Evolutionary conservation across 2,888 invertebrate species (phyloP), one percentile per base, ranked within the genome.

Genomic region (Coleophora flavipennella): DNA sequence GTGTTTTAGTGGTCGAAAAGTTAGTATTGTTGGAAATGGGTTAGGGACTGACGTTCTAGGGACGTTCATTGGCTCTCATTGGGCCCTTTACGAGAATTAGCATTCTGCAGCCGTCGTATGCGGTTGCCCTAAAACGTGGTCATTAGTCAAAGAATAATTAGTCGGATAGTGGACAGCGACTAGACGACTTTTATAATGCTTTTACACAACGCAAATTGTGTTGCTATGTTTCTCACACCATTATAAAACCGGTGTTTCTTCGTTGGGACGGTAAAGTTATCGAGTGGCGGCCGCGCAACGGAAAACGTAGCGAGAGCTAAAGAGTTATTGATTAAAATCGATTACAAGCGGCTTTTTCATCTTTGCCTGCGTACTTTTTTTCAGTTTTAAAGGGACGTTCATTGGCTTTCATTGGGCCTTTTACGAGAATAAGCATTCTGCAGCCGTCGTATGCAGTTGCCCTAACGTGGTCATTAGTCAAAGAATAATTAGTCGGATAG

Each of bases 21-120:
- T 58, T 56, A 42, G 49, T 49, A 37, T 55, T 53, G 48, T 58
- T 56, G 44, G 48, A 41, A 42, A 49, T 49, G 52, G 51, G 41
- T 12, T 34, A 20, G 20, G 20, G 20, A 6, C n/a, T n/a, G n/a
- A n/a, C 20, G 20, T 6, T 6, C 12, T 12, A n/a, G 38, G 36
- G 37, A 13, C 38, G 28, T 25, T 8, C 11, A 11, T 33, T 25
- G 31, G 31, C 13, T 25, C 31, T 39, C 29, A 35, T 39, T 35
- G 39, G 38, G 33, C 38, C 34, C 38, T 31, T 34, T 34, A 10
- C 3, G 28, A 14, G 29, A 29, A 27, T 38, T 33, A 34, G 38
- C 38, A 38, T 38, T 38, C 38, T 38, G 29, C 27, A 25, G 31
- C 11, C 31, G 33, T 28, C 25, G 32, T 26, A 13, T 33, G 27